Evolutionary conservation across 2,797 vertebrate genomes (phyloP).

Genomic region (Merluccius polli): DNA sequence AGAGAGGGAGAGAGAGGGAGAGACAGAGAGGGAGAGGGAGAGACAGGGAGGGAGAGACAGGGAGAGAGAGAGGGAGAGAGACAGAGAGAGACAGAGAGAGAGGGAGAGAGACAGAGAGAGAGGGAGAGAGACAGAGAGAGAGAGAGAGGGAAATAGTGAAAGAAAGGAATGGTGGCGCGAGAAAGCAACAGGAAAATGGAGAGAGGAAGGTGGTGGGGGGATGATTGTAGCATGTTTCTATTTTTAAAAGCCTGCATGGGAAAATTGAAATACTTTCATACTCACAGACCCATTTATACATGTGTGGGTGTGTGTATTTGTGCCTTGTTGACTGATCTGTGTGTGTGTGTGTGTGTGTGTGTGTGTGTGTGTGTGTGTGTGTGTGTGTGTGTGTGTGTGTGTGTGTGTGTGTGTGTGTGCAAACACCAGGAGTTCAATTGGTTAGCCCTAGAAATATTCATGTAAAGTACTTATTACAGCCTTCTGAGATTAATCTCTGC

Average conservation of each 20-base stretch:
- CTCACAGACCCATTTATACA: constrained; percentile 3
- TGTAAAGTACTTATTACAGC: neutral
- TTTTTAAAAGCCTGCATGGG: constrained; percentile 4
- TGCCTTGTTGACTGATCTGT: neutral
- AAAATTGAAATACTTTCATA: constrained; percentile 11
- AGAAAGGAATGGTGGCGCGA: neutral
- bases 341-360: neutral
- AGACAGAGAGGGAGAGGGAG: neutral
- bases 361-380: no score
- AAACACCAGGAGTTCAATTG: neutral
- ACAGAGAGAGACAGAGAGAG: neutral
- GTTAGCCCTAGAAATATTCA: neutral
- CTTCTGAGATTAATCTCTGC: constrained; percentile 4
- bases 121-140: no score
- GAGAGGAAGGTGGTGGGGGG: neutral
- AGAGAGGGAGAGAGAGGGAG: no score
- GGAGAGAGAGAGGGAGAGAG: neutral
- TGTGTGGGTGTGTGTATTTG: neutral
- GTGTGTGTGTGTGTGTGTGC: neutral
- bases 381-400: neutral
- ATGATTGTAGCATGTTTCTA: neutral
- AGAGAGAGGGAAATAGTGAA: neutral
- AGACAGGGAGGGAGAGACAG: constrained; percentile 2
- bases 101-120: neutral
- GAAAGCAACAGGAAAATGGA: neutral